Percentiles rank a stretch among this genome's conserved stretches.
phyloP scores from a whole-genome alignment of 2,888 invertebrate genomes.

The Oscheius myriophilus region DNA sequence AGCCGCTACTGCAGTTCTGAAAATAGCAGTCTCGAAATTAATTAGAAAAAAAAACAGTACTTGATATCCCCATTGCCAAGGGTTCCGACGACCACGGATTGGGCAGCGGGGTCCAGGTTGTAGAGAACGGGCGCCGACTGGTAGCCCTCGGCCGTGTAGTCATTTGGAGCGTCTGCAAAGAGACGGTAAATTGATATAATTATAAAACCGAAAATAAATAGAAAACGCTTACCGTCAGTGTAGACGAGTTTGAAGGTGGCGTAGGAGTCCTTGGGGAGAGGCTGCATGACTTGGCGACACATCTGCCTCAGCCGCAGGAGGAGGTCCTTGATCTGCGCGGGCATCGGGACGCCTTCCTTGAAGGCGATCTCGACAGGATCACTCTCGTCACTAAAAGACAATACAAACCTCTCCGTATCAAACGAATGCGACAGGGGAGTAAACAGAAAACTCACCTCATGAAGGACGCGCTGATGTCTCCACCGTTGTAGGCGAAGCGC shows the following conservation, averaged over 20 bases:
- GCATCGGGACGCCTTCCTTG: neutral
- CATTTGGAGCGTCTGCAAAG: conserved; percentile 9
- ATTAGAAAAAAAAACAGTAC: neutral
- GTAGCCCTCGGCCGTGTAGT: conserved; percentile 18
- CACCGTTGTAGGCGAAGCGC: conserved; percentile 27
- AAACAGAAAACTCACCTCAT: neutral
- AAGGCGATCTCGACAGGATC: conserved; percentile 13
- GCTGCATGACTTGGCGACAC: conserved; percentile 24
- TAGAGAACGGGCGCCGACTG: conserved; percentile 5
- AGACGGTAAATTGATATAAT: neutral
- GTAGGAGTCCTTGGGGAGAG: conserved; percentile 15
- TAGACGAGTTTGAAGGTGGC: conserved; percentile 31
- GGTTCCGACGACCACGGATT: conserved; percentile 1
- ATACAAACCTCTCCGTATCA: neutral
- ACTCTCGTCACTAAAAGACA: conserved; percentile 13
- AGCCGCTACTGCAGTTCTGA: neutral
- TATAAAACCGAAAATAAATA: no score
- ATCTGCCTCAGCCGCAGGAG: conserved; percentile 25
- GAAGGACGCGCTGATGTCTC: conserved; percentile 1
- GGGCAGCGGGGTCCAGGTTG: conserved; percentile 8
- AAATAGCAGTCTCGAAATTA: neutral
- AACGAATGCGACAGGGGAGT: neutral
- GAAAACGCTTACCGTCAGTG: conserved; percentile 12
- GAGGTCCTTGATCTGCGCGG: conserved; percentile 15
- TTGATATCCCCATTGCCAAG: neutral